These are phyloP conservation scores for Endotricha flammealis DNA, from an alignment of 2,888 invertebrate species.

Conservation along the genomic window DNA sequence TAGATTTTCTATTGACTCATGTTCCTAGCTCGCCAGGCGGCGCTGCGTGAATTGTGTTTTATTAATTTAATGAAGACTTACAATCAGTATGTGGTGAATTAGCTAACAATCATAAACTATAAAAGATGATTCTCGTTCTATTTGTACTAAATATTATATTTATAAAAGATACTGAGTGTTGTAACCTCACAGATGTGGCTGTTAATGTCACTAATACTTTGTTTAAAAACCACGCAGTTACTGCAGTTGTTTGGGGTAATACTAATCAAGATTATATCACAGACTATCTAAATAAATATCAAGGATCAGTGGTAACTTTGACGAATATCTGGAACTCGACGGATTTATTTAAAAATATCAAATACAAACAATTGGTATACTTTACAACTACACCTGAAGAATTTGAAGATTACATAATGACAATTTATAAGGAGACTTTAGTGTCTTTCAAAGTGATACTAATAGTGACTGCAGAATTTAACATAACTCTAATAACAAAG, in stretches of 20 bases:
- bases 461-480: not conserved
- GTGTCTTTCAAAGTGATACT: not conserved
- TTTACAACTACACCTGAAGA: not conserved
- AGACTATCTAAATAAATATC: not conserved
- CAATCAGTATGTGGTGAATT: no score
- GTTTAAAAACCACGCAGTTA: slow-evolving; percentile 3
- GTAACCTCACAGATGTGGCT: not conserved
- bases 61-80: no score
- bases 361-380: slow-evolving; percentile 3
- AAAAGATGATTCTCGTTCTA: not conserved
- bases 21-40: no score
- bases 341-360: not conserved
- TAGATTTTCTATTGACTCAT: no score
- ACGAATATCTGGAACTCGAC: not conserved
- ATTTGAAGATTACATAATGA: not conserved
- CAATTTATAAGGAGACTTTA: not conserved
- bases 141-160: not conserved
- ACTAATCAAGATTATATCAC: not conserved
- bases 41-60: no score
- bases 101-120: no score
- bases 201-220: not conserved
- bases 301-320: not conserved
- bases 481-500: not conserved
- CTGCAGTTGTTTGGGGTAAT: slow-evolving; percentile 1
- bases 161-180: not conserved